phyloP scores from a whole-genome alignment of 2,113 vertebrate species.

The Lepisosteus osseus region DNA sequence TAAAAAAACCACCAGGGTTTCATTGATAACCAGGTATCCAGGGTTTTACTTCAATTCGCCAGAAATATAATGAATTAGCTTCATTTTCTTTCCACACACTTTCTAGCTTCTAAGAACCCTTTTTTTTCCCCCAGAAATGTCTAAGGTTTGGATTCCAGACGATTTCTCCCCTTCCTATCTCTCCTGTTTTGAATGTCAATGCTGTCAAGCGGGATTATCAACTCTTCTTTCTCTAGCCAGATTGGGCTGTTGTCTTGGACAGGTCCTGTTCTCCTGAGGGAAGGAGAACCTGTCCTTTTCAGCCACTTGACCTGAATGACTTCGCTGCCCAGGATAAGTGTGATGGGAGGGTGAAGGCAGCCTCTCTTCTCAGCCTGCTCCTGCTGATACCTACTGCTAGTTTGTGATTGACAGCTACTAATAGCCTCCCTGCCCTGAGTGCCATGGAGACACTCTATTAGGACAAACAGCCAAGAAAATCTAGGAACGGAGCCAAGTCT shows the following conservation, averaged over 20 bases:
- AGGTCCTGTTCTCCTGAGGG: slow-evolving; percentile 42
- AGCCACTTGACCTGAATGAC: slow-evolving; percentile 72
- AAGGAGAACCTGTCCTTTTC: slow-evolving; percentile 68
- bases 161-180: no score
- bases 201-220: no score
- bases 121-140: no score
- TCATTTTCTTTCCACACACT: no score
- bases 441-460: slow-evolving; percentile 83
- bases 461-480: slow-evolving; percentile 85
- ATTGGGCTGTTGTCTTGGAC: slow-evolving; percentile 50
- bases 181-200: no score
- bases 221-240: no score
- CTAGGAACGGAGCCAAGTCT: slow-evolving; percentile 86
- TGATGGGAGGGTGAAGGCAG: slow-evolving; percentile 75
- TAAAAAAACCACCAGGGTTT: no score
- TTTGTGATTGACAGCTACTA: slow-evolving; percentile 90
- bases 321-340: slow-evolving; percentile 72
- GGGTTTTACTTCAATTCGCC: no score
- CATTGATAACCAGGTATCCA: no score
- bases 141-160: no score
- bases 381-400: slow-evolving; percentile 64
- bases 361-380: slow-evolving; percentile 72
- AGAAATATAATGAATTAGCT: no score
- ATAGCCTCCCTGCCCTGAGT: slow-evolving; percentile 82
- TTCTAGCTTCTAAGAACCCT: no score